Conservation (phyloP, 2,888 invertebrate species). For the Ypsolopha sequella region DNA sequence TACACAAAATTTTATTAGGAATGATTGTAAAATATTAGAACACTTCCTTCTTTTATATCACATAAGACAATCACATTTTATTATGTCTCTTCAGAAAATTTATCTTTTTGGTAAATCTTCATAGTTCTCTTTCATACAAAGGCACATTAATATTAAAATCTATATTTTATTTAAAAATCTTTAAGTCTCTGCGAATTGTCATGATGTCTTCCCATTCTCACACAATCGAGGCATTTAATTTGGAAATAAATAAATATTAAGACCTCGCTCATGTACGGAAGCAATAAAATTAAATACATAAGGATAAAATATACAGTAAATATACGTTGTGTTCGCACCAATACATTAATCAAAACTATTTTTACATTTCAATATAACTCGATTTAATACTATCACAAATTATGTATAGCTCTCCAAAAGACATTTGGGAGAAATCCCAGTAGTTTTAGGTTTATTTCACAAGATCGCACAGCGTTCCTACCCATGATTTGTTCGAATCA, state of each 20-base stretch:
- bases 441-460: too few relatives aligned
- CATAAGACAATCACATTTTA: not conserved
- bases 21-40: not conserved
- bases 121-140: not conserved
- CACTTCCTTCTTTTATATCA: not conserved
- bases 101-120: not conserved
- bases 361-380: too few relatives aligned
- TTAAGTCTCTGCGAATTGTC: not conserved
- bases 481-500: too few relatives aligned
- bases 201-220: not conserved
- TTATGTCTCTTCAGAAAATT: not conserved
- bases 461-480: too few relatives aligned
- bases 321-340: not conserved
- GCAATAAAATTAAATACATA: not conserved
- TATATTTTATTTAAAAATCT: not conserved
- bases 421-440: too few relatives aligned
- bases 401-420: too few relatives aligned
- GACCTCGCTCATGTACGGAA: not conserved
- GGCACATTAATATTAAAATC: not conserved
- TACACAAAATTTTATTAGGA: not conserved
- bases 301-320: not conserved
- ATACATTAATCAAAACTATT: too few relatives aligned
- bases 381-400: too few relatives aligned
- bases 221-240: not conserved
- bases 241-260: not conserved